Conservation (phyloP, 2,888 invertebrate genomes). For the Leucoma salicis region DNA sequence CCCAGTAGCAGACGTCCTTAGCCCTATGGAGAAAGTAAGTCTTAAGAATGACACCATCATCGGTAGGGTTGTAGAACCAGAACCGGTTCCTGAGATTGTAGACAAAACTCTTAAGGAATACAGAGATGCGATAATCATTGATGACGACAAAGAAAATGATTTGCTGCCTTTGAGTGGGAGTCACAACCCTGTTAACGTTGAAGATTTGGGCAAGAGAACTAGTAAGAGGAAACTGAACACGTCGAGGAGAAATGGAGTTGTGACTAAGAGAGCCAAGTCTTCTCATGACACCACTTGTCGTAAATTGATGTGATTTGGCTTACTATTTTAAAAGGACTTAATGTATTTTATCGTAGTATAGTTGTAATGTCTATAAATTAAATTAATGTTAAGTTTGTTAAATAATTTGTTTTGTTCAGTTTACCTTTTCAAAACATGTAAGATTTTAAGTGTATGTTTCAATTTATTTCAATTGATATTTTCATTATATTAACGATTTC, state of each 20-base stretch:
- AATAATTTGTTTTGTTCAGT: too few relatives aligned
- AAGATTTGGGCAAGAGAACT: constrained; percentile 26
- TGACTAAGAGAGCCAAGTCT: constrained; percentile 35
- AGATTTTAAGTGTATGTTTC: too few relatives aligned
- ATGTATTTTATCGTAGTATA: too few relatives aligned
- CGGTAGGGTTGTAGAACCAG: constrained; percentile 38
- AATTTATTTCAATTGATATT: too few relatives aligned
- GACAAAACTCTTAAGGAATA: constrained; percentile 52
- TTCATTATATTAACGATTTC: too few relatives aligned
- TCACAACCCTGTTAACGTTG: constrained; percentile 44
- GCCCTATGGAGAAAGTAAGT: constrained; percentile 44
- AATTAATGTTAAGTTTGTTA: too few relatives aligned
- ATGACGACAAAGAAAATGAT: background rate
- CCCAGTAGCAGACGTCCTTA: constrained; percentile 48
- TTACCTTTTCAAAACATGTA: too few relatives aligned
- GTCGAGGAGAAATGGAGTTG: background rate
- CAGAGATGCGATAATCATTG: constrained; percentile 39
- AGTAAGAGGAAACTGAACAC: background rate
- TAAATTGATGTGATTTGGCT: background rate
- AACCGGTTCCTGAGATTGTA: constrained; percentile 16
- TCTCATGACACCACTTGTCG: background rate
- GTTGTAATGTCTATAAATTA: too few relatives aligned
- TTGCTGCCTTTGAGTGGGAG: constrained; percentile 40
- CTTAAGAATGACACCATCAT: constrained; percentile 44
- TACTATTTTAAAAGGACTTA: too few relatives aligned